Evolutionary conservation across 2,888 invertebrate species (phyloP).

Genomic region (Drosophila rubida): DNA sequence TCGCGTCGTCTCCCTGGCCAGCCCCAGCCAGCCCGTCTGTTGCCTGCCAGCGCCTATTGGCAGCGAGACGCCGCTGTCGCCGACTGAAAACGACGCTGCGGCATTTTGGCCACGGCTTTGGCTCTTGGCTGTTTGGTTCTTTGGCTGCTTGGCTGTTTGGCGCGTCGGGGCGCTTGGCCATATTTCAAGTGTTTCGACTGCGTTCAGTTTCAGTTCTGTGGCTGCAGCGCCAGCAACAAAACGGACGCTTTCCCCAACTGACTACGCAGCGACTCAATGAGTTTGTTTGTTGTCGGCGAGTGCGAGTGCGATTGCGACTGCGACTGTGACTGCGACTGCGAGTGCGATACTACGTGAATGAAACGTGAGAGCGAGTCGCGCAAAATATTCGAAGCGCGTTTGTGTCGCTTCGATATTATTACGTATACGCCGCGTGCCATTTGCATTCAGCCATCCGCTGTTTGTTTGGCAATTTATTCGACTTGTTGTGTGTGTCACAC

Average conservation of each 20-base stretch:
- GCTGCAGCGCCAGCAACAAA: constrained; percentile 70
- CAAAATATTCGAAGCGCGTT: constrained; percentile 52
- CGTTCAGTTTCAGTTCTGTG: constrained; percentile 66
- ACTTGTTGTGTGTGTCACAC: constrained; percentile 66
- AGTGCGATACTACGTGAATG: constrained; percentile 31
- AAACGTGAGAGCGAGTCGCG: constrained; percentile 27
- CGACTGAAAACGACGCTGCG: constrained; percentile 70
- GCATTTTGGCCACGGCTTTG: constrained; percentile 72
- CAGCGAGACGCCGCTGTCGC: constrained; percentile 45
- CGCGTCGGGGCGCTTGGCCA: constrained; percentile 62
- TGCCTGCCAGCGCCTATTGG: constrained; percentile 59
- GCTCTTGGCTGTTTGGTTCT: constrained; percentile 47
- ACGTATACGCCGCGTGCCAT: constrained; percentile 71
- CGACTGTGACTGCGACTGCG: too few relatives aligned
- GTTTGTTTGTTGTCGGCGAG: constrained; percentile 3
- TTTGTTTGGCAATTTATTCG: constrained; percentile 61
- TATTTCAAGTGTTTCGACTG: constrained; percentile 66
- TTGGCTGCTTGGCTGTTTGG: constrained; percentile 42
- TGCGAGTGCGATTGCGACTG: constrained; percentile 5
- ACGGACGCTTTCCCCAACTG: constrained; percentile 30
- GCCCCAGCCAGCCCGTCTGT: constrained; percentile 1
- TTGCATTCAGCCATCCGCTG: constrained; percentile 36
- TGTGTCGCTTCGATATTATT: constrained; percentile 56
- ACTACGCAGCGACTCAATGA: background rate
- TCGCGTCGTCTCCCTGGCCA: constrained; percentile 1